Evolutionary conservation across 1,140 invertebrate species (phyloP), one percentile per base, ranked within the genome.

Genomic region (Thaumatotibia leucotreta): DNA sequence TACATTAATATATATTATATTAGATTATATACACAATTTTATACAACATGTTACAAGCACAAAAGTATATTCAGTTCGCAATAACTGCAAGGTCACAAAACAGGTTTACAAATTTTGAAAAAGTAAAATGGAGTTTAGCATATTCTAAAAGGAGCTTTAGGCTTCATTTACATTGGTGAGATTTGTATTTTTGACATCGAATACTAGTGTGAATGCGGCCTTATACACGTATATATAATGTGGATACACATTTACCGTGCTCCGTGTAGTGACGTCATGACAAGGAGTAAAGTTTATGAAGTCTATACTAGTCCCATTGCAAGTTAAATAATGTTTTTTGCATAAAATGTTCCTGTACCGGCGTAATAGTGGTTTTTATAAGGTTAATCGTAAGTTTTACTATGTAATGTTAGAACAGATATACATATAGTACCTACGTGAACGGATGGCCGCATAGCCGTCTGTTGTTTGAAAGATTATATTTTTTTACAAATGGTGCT

Each of bases 401-500:
- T 81, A 79, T 71, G 62, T 82, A 76, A 77, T 63, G 73, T 65
- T 80, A 79, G 74, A 68, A 67, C 75, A 75, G 70, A 75, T 68
- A 63, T 67, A 39, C 49, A 64, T 66, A 64, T 52, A 69, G 63
- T 58, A 65, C 20, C 32, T 58, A 65, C 63, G 61, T 32, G 52
- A 52, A 66, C 61, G 54, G 69, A 65, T 31, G 11, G 62, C 17
- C 27, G 65, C 63, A 65, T 61, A 67, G 69, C 77, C 76, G 68
- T 80, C 70, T 83, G 80, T 74, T 70, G 76, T 82, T 83, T 79
- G 73, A 72, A 73, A 76, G 72, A 81, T 77, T 80, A 82, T 88
- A 85, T 88, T 89, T 87, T 88, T 88, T 88, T 88, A 89, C 83
- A 84, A 86, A 86, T 87, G 86, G 87, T 90, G 88, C 88, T 90